Conservation (phyloP, 2,888 invertebrate genomes). For the Helicoverpa assulta region DNA sequence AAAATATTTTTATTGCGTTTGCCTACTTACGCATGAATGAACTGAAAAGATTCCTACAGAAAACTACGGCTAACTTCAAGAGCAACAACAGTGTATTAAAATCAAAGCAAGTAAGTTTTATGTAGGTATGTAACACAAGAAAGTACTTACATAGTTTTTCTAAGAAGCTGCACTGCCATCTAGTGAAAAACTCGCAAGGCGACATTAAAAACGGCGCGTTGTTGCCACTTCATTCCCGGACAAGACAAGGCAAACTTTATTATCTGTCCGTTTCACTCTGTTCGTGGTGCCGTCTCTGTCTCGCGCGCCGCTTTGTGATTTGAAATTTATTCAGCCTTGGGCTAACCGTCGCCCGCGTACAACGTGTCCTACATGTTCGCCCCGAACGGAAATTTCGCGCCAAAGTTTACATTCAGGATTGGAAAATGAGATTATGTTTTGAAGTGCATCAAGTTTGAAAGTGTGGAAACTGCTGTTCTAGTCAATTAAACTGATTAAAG, state of each 20-base stretch:
- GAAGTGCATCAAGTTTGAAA: conserved; percentile 68
- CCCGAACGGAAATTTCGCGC: conserved; percentile 75
- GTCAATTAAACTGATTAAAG: conserved; percentile 63
- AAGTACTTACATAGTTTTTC: conserved; percentile 35
- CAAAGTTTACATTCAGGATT: conserved; percentile 80
- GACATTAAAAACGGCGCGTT: conserved; percentile 63
- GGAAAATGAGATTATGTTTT: conserved; percentile 75
- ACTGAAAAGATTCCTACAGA: not conserved
- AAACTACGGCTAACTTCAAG: not conserved
- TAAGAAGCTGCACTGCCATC: conserved; percentile 68
- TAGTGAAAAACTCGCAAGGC: conserved; percentile 75
- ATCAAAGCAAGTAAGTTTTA: not conserved
- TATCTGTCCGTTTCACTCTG: conserved; percentile 61
- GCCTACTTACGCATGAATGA: too few species aligned
- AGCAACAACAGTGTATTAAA: not conserved
- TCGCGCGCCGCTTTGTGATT: conserved; percentile 73
- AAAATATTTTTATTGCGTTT: not conserved
- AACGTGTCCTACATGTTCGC: conserved; percentile 70
- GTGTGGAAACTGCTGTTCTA: conserved; percentile 65
- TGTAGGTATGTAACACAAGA: not conserved
- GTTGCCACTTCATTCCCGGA: conserved; percentile 72
- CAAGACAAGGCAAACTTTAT: conserved; percentile 74
- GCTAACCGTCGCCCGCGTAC: conserved; percentile 81
- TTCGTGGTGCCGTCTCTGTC: conserved; percentile 69
- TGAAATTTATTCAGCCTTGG: conserved; percentile 80